phyloP scores from a whole-genome alignment of 1,140 invertebrate species.

The Danaus melanippus region DNA sequence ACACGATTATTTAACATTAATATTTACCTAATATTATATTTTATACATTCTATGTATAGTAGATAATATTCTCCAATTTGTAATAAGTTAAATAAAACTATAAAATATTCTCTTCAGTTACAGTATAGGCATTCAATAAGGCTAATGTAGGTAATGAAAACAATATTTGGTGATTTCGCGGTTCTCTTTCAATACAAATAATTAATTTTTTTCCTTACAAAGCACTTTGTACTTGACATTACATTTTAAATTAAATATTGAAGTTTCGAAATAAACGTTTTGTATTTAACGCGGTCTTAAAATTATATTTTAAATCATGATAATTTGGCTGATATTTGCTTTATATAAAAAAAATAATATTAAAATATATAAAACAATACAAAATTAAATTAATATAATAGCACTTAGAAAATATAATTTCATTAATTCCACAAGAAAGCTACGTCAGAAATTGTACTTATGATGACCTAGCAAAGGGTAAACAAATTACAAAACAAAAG shows the following conservation, averaged over 20 bases:
- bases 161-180: conserved; percentile 65
- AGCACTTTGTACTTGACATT: conserved; percentile 60
- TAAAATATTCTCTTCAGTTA: conserved; percentile 70
- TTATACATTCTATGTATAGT: conserved; percentile 69
- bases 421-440: conserved; percentile 19
- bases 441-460: conserved; percentile 16
- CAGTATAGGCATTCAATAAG: conserved; percentile 68
- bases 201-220: conserved; percentile 36
- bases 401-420: conserved; percentile 15
- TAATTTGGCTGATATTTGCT: conserved; percentile 24
- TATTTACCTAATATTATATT: conserved; percentile 62
- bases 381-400: conserved; percentile 32
- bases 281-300: conserved; percentile 3
- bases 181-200: conserved; percentile 51
- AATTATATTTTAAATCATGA: conserved; percentile 19
- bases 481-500: too few species aligned
- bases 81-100: conserved; percentile 72
- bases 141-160: conserved; percentile 67
- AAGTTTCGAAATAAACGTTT: conserved; percentile 10
- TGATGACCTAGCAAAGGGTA: too few species aligned
- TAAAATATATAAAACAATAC: conserved; percentile 30
- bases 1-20: conserved; percentile 68
- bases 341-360: conserved; percentile 21
- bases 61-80: conserved; percentile 66
- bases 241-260: conserved; percentile 11